Evolutionary conservation across 2,113 vertebrate species (phyloP), one percentile per base, ranked within the genome.

Genomic region (Cyprinodon variegatus): DNA sequence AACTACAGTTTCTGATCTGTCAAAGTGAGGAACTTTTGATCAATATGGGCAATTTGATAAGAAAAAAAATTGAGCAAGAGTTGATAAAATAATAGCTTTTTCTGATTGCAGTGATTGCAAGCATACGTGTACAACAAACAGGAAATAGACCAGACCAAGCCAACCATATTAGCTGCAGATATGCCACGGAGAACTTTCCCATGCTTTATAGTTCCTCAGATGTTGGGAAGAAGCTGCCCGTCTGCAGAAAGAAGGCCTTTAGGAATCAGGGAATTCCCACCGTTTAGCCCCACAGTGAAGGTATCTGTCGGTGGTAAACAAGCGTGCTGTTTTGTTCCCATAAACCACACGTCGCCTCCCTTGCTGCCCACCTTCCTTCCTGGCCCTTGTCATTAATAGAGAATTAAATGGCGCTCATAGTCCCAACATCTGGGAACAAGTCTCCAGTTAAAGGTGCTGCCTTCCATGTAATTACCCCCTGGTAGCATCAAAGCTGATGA

Each of bases 371-470:
- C 72, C 82, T 90, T 87, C 88, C 90, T 90, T 91, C 83, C 88
- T 90, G 72, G 70, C 78, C 73, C 86, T 87, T 92, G 87, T 92
- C 89, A 92, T 93, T 93, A 94, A 90, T 87, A 71, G 83, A 3
- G 65, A 81, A 91, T 88, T 76, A 88, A 91, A 85, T 74, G 69
- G 81, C 22, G 61, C 70, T 87, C 62, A 68, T 79, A 50, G 74
- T 63, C 68, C 72, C 50, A 72, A 92, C 93, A 94, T 93, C 93
- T 93, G 93, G 89, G 66, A 82, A 76, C 85, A 86, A 76, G 53
- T 72, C 81, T 77, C 72, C 66, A 83, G 84, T 60, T 72, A 15
- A 79, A 90, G 86, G 88, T 91, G 84, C 83, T 82, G 37, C 79
- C 78, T 77, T 82, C 82, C 61, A 77, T 91, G 78, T 90, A 88